phyloP scores from a whole-genome alignment of 2,888 invertebrate genomes.

The Mactromeris polynyma region DNA sequence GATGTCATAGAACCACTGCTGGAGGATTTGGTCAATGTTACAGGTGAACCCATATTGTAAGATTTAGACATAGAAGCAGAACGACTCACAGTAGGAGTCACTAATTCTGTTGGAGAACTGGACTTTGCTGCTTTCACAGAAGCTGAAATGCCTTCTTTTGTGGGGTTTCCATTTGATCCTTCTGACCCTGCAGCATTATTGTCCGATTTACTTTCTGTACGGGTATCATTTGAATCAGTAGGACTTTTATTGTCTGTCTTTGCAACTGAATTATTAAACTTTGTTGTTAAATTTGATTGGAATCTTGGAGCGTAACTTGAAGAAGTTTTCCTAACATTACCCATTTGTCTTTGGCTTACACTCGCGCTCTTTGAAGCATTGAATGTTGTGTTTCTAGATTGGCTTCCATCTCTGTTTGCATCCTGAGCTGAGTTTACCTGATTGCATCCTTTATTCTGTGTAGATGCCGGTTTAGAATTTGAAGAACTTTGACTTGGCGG shows the following conservation, averaged over 20 bases:
- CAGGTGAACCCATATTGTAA: conserved; percentile 63
- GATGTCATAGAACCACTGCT: conserved; percentile 39
- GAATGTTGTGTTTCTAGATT: conserved; percentile 62
- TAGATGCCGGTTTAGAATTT: background rate
- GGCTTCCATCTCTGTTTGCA: conserved; percentile 46
- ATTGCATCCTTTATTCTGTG: conserved; percentile 6
- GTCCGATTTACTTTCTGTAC: background rate
- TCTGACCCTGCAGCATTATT: background rate
- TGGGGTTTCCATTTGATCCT: background rate
- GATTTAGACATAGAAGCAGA: conserved; percentile 64
- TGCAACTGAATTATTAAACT: background rate
- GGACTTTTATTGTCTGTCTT: conserved; percentile 17
- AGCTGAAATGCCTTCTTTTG: background rate
- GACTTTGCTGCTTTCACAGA: conserved; percentile 40
- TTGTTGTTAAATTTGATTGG: conserved; percentile 25
- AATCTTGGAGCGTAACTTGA: conserved; percentile 60
- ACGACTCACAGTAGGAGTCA: conserved; percentile 49
- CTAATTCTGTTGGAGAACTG: conserved; percentile 61
- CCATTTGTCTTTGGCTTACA: conserved; percentile 38
- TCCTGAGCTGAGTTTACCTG: conserved; percentile 51
- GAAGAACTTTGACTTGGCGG: background rate
- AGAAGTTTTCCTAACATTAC: conserved; percentile 50
- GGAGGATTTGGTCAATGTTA: conserved; percentile 30
- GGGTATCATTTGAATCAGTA: background rate
- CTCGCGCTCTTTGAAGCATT: conserved; percentile 56